Evolutionary conservation across 2,113 vertebrate species (phyloP).

Genomic region (Myrmecophaga tridactyla): DNA sequence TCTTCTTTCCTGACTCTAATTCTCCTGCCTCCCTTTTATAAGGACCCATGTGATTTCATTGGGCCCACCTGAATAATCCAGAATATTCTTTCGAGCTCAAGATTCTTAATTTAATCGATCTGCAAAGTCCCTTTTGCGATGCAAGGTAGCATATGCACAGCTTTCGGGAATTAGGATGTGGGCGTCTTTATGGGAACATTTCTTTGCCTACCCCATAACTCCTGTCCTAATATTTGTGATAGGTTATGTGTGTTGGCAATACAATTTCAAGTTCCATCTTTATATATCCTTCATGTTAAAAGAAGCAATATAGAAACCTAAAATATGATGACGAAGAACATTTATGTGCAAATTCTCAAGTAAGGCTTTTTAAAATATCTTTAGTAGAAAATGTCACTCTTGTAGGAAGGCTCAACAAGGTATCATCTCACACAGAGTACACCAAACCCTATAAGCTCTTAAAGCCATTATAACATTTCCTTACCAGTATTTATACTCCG

Average conservation of each 20-base stretch:
- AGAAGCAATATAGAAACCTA: background rate
- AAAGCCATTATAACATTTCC: background rate
- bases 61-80: background rate
- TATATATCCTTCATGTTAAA: background rate
- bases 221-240: background rate
- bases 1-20: background rate
- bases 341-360: background rate
- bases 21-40: background rate
- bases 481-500: background rate
- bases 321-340: background rate
- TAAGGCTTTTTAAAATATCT: background rate
- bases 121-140: background rate
- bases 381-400: background rate
- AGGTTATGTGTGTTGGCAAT: background rate
- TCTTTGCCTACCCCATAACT: background rate
- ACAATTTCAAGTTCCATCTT: background rate
- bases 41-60: background rate
- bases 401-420: background rate
- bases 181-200: background rate
- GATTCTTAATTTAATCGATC: background rate
- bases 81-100: background rate
- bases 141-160: background rate
- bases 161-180: background rate
- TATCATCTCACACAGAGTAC: background rate
- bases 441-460: background rate